phyloP scores from a whole-genome alignment of 2,113 vertebrate species.

The Takifugu flavidus region DNA sequence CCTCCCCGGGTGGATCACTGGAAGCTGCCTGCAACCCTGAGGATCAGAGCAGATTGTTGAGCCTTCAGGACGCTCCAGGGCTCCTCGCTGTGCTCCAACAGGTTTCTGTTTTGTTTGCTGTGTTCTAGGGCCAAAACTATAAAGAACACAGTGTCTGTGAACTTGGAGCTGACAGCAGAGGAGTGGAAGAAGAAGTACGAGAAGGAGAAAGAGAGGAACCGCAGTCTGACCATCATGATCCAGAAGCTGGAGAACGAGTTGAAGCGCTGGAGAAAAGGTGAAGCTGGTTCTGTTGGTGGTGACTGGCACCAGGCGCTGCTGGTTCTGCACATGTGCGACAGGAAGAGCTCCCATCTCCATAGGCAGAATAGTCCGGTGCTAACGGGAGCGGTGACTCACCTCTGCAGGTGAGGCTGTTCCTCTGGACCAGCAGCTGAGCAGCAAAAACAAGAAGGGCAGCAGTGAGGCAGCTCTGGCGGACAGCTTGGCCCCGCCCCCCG shows the following conservation, averaged over 20 bases:
- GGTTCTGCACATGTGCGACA: neutral
- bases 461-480: conserved; percentile 81
- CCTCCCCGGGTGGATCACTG: neutral
- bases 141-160: conserved; percentile 95
- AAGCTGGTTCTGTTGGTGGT: neutral
- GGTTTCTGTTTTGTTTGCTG: neutral
- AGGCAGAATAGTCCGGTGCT: too few relatives aligned
- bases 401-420: conserved; percentile 88
- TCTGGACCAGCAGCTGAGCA: conserved; percentile 86
- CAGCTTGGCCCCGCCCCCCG: conserved; percentile 70
- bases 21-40: too few relatives aligned
- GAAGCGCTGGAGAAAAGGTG: conserved; percentile 92
- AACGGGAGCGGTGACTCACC: too few relatives aligned
- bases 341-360: too few relatives aligned
- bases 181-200: conserved; percentile 98
- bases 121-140: conserved; percentile 90
- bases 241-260: conserved; percentile 90
- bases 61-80: too few relatives aligned
- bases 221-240: conserved; percentile 82
- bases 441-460: conserved; percentile 82
- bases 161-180: conserved; percentile 91
- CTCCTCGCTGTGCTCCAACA: neutral
- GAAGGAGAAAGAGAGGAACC: conserved; percentile 92
- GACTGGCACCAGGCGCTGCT: too few relatives aligned
- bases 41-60: too few relatives aligned